Evolutionary conservation across 2,113 vertebrate genomes (phyloP), one percentile per base, ranked within the genome.

Genomic region (Gavialis gangeticus): DNA sequence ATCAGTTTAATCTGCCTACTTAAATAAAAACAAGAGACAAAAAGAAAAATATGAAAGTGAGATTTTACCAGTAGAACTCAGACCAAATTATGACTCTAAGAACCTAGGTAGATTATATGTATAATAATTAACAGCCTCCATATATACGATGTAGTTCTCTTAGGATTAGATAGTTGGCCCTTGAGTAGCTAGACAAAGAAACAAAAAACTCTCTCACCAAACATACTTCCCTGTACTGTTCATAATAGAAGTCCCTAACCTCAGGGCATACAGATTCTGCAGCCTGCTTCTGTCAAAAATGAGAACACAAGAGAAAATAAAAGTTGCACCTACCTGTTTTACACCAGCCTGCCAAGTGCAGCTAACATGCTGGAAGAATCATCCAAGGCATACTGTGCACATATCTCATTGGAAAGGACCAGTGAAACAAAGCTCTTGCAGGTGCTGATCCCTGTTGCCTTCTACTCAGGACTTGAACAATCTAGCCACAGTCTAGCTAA

Each of bases 281-380:
- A 54, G 37, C 1, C 81, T 9, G 5, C 76, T 87, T 16, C 30
- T 76, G 54, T 54, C 73, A 46, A 56, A 86, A 84, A 30, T 3
- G 3, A 66, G 34, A 77, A 66, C 16, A 6, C 1, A 21, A 76
- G 18, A 46, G 10, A 7, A 0, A 14, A 14, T 1, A 58, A 0
- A 7, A 25, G 54, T 15, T 64, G 79, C 69, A 64, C 27, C 1
- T 25, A 5, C 10, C 6, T 6, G 60, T 34, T 83, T 64, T 57
- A 37, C 3, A 4, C 19, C 18, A 93, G 37, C 19, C 46, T 30
- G 59, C 21, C 46, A 75, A 67, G 14, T 3, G 12, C 69, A 25
- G 22, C 0, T 78, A 10, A 12, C 15, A 71, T 34, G 10, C 55
- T 2, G 6, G 28, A 56, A 92, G 16, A 1, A 27, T 17, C 10